These are phyloP conservation scores for Phalloptychus januarius DNA, from an alignment of 2,797 vertebrate species.

Conservation along the genomic window DNA sequence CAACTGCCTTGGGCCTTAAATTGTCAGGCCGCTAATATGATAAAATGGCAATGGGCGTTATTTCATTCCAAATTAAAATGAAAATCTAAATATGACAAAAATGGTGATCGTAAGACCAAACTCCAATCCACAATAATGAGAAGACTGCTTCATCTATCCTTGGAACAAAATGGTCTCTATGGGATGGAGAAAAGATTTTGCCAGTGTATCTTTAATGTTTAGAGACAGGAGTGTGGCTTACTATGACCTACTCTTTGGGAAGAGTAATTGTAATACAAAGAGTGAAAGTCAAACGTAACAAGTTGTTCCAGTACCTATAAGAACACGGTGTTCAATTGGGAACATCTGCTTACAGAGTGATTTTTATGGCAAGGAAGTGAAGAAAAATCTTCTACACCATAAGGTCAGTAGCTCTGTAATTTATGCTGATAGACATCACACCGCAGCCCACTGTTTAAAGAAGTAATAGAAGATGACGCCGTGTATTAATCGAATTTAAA, in stretches of 20 bases:
- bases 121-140: neutral
- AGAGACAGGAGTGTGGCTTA: neutral
- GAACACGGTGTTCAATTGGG: neutral
- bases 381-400: neutral
- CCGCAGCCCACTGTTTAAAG: neutral
- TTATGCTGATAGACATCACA: neutral
- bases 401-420: neutral
- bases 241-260: neutral
- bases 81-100: neutral
- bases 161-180: neutral
- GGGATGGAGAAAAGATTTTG: neutral
- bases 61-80: neutral
- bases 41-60: neutral
- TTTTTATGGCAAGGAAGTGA: neutral
- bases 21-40: neutral
- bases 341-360: neutral
- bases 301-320: neutral
- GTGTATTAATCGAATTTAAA: neutral
- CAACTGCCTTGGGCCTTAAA: neutral
- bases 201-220: neutral
- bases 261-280: neutral
- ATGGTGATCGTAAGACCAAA: neutral
- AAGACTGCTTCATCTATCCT: neutral
- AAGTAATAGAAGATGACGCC: neutral
- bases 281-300: neutral